Evolutionary conservation across 2,113 vertebrate species (phyloP).

Genomic region (Epinephelus lanceolatus): DNA sequence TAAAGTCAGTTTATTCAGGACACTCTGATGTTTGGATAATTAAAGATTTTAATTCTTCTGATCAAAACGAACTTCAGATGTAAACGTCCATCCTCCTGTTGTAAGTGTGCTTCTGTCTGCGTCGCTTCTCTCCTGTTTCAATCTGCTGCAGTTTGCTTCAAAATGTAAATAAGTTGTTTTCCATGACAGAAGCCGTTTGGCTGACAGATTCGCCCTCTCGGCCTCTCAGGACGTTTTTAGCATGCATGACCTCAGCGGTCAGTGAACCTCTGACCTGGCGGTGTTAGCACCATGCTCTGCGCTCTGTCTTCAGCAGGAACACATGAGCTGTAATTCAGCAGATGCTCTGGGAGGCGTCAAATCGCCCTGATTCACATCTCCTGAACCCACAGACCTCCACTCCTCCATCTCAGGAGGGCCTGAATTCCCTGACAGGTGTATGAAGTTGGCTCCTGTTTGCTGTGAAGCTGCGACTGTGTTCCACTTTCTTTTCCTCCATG

Average conservation of each 20-base stretch:
- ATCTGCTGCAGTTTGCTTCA: background rate
- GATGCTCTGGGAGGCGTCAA: slow-evolving; percentile 62
- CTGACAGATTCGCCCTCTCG: background rate
- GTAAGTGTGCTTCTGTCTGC: too few relatives aligned
- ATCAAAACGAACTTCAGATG: background rate
- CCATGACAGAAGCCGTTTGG: slow-evolving; percentile 1
- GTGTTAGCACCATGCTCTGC: background rate
- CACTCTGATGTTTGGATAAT: background rate
- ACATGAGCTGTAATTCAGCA: slow-evolving; percentile 50
- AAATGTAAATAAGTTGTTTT: background rate
- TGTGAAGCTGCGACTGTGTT: background rate
- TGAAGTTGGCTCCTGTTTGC: slow-evolving; percentile 3
- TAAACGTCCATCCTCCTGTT: background rate
- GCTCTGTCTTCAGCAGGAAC: slow-evolving; percentile 33
- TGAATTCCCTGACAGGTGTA: slow-evolving; percentile 57
- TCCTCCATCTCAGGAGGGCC: slow-evolving; percentile 12
- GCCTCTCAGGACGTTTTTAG: slow-evolving; percentile 1
- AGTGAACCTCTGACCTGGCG: background rate
- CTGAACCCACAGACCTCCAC: slow-evolving; percentile 14
- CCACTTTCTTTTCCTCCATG: background rate
- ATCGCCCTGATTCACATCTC: slow-evolving; percentile 8
- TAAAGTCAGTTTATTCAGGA: background rate
- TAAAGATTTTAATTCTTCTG: background rate
- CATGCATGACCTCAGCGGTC: slow-evolving; percentile 4
- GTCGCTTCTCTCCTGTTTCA: background rate